Evolutionary conservation across 2,113 vertebrate genomes (phyloP).

Genomic region (Anguilla japonica): DNA sequence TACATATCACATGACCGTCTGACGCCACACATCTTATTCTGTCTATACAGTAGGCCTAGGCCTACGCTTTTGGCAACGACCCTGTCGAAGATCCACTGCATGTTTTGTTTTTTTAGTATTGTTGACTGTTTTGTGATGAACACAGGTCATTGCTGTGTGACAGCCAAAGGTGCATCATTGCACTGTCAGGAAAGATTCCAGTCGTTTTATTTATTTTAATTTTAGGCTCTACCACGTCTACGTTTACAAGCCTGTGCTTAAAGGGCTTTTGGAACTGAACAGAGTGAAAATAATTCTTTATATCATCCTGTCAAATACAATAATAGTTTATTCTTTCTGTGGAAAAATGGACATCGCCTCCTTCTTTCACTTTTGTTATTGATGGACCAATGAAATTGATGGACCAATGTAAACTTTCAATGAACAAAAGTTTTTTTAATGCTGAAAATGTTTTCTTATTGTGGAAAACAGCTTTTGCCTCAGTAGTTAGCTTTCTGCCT

Average conservation of each 20-base stretch:
- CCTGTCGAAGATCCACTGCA: no score
- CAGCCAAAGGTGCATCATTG: not conserved
- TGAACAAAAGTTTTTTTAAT: no score
- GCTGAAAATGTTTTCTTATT: not conserved
- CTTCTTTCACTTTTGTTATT: not conserved
- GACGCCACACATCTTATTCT: not conserved
- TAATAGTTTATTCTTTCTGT: not conserved
- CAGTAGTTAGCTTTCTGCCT: not conserved
- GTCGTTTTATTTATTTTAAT: not conserved
- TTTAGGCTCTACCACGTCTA: no score
- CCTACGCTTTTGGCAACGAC: no score
- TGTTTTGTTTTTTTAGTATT: not conserved
- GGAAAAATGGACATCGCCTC: not conserved
- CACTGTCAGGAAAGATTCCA: not conserved
- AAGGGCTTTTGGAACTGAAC: not conserved
- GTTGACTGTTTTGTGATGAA: not conserved
- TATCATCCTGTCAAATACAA: no score
- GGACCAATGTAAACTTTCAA: no score
- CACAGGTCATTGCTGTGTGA: not conserved
- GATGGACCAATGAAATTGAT: not conserved
- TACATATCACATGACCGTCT: not conserved
- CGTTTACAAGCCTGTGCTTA: not conserved
- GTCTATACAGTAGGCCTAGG: not conserved
- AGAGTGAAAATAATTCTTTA: not conserved
- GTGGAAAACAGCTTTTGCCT: not conserved